Base-by-base conservation (phyloP, 2,113 vertebrate genomes). In the Xenopus laevis region DNA sequence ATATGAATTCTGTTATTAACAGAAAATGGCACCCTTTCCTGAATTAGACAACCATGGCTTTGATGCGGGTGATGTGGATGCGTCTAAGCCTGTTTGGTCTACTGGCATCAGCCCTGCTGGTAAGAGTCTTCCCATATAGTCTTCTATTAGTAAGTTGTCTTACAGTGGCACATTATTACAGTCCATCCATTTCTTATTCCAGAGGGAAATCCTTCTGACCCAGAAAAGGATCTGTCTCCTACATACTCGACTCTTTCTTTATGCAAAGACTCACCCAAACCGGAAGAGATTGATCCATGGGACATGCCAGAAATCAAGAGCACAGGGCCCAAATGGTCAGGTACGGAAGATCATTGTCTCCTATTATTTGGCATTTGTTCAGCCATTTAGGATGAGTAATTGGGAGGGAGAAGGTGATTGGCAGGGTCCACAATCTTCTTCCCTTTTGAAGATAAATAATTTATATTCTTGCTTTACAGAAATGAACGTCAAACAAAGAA, bases 291-390 rank as follows among this genome's bases (percentile, higher is more conserved):
- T 0, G 91, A 98, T 82, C 96, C 96, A 7, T 98, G 96, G 97
- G 85, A 90, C 55, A 86, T 98, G 60, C 94, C 95, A 0, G 93
- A 89, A 30, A 89, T 98, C 13, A 83, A 78, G 82, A 88, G 92
- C 79, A 90, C 83, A 0, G 96, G 96, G 33, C 18, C 90, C 76
- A 95, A 92, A 85, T 99, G 97, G 97, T 92, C 95, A 91, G 97
- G 96, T 98, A 87, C 86, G 79, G 21, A 79, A 70, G 57, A 13
- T 2, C 0, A 27, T 33, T n/a, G 0, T 7, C 33, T 5, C 33
- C 33, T 40, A 40, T 40, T 40, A 40, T 0, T 18, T 17, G 30
- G 33, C 33, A 40, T 40, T 40, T 40, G 6, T 7, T 40, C 33
- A 40, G 6, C 33, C 33, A 7, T 40, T 40, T 6, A 40, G 2